These are phyloP conservation scores for Cottoperca gobio DNA, from an alignment of 2,797 vertebrate species.

Conservation along the genomic window DNA sequence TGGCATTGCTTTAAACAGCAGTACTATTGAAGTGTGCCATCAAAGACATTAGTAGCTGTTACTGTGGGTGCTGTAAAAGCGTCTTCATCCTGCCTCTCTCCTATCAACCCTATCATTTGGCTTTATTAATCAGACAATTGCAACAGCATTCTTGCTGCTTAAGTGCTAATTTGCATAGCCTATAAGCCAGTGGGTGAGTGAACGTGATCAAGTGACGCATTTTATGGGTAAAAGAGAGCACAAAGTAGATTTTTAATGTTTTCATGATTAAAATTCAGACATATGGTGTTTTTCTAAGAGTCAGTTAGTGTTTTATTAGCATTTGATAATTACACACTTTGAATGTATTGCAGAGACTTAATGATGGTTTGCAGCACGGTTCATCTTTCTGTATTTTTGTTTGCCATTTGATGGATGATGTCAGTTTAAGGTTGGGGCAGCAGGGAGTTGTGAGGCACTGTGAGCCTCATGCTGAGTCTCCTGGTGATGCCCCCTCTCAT, in stretches of 20 bases:
- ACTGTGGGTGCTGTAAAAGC: constrained; percentile 45
- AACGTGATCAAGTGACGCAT: constrained; percentile 48
- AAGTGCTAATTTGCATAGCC: constrained; percentile 62
- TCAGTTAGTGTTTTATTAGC: constrained; percentile 17
- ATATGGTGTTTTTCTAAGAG: constrained; percentile 4
- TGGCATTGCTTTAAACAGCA: constrained; percentile 13
- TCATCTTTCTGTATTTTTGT: constrained; percentile 33
- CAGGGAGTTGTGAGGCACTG: constrained; percentile 45
- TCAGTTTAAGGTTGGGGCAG: constrained; percentile 33
- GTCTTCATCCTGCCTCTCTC: constrained; percentile 40
- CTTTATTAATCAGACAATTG: constrained; percentile 76
- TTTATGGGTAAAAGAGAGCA: constrained; percentile 4
- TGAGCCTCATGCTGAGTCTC: constrained; percentile 65
- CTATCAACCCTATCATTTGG: constrained; percentile 32
- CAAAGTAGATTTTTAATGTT: constrained; percentile 1
- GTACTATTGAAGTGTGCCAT: constrained; percentile 24
- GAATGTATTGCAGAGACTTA: neutral
- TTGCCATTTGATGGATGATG: constrained; percentile 50
- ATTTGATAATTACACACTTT: constrained; percentile 28
- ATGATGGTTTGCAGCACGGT: constrained; percentile 27
- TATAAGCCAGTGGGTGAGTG: constrained; percentile 55
- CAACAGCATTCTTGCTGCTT: constrained; percentile 57
- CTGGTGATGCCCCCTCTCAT: constrained; percentile 66
- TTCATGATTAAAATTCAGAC: neutral
- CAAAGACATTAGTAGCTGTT: constrained; percentile 32